Evolutionary conservation across 2,888 invertebrate genomes (phyloP).

Genomic region (Xestia sexstrigata): DNA sequence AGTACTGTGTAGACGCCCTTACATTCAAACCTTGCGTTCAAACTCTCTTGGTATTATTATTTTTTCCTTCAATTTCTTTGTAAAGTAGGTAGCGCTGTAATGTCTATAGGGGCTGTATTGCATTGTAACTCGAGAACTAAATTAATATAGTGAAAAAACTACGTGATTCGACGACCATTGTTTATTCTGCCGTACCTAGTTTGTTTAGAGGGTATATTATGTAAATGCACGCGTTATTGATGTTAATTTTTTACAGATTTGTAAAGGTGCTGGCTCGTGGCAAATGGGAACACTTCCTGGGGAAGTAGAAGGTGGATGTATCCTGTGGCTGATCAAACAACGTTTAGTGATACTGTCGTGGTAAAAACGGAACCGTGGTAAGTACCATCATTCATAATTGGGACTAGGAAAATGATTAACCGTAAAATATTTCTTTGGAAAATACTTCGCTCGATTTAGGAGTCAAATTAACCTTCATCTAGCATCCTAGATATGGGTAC

Average conservation of each 20-base stretch:
- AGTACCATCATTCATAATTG: background rate
- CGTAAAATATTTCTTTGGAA: background rate
- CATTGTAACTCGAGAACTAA: constrained; percentile 87
- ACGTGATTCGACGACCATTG: constrained; percentile 84
- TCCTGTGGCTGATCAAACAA: constrained; percentile 65
- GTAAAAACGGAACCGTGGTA: constrained; percentile 1
- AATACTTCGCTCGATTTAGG: background rate
- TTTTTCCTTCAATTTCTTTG: constrained; percentile 85
- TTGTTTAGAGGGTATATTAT: constrained; percentile 87
- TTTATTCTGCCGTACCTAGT: constrained; percentile 84
- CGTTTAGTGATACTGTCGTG: constrained; percentile 47
- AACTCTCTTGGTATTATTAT: constrained; percentile 83
- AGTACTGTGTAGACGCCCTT: constrained; percentile 87
- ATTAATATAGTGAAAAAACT: constrained; percentile 87
- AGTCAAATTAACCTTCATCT: constrained; percentile 10
- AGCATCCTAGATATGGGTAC: constrained; percentile 34
- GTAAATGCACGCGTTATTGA: constrained; percentile 85
- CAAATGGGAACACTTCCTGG: constrained; percentile 81
- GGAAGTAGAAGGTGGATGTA: constrained; percentile 69
- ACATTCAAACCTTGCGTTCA: constrained; percentile 69
- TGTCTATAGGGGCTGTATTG: constrained; percentile 79
- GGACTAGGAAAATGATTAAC: background rate
- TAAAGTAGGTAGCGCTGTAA: constrained; percentile 82
- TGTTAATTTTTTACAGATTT: constrained; percentile 83
- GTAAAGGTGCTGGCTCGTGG: constrained; percentile 85